Percentiles rank a stretch among this genome's conserved stretches.
Evolutionary conservation across 2,113 vertebrate genomes (phyloP).

Genomic region (Electrona antarctica): DNA sequence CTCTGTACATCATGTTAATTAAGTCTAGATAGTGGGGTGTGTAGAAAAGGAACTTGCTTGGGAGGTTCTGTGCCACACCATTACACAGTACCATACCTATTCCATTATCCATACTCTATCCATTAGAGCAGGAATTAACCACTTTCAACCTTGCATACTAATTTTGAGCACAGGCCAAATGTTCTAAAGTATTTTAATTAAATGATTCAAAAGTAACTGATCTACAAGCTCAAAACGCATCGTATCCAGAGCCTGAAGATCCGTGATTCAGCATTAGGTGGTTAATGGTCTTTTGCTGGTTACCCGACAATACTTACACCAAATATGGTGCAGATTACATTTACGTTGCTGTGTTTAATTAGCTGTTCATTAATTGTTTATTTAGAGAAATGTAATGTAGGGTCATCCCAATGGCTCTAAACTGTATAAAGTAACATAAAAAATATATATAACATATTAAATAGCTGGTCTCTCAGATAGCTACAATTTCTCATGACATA

Average conservation of each 20-base stretch:
- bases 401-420: slow-evolving; percentile 29
- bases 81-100: slow-evolving; percentile 22
- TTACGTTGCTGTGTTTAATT: not conserved
- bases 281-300: slow-evolving; percentile 46
- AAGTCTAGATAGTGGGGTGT: slow-evolving; percentile 10
- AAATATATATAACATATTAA: slow-evolving; percentile 24
- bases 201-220: too few relatives aligned
- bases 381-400: not conserved
- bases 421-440: slow-evolving; percentile 9
- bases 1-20: slow-evolving; percentile 35
- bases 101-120: slow-evolving; percentile 37
- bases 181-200: too few relatives aligned
- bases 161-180: too few relatives aligned
- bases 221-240: too few relatives aligned
- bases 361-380: not conserved
- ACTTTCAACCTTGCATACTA: too few relatives aligned
- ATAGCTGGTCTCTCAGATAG: slow-evolving; percentile 54
- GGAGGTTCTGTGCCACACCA: not conserved
- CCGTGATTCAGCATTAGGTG: too few relatives aligned
- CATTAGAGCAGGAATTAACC: slow-evolving; percentile 37
- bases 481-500: slow-evolving; percentile 54
- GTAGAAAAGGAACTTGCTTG: not conserved
- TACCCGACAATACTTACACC: slow-evolving; percentile 39
- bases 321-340: slow-evolving; percentile 24
- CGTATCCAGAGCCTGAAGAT: too few relatives aligned